Evolutionary conservation across 2,888 invertebrate species (phyloP).

Genomic region (Thumatha senex): DNA sequence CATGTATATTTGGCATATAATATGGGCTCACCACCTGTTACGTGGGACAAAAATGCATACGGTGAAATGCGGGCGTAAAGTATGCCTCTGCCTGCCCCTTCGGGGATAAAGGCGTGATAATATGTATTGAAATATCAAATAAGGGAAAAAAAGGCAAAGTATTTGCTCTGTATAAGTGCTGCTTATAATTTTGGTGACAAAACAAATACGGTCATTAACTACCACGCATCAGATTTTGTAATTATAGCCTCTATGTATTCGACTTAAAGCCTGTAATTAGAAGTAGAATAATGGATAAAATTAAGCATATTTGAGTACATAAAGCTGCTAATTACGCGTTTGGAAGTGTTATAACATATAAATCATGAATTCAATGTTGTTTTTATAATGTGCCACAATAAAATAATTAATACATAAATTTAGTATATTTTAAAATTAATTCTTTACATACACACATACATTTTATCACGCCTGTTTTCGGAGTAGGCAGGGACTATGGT

Average conservation of each 20-base stretch:
- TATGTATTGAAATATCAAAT: no score
- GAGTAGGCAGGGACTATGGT: no score
- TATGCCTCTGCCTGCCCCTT: no score
- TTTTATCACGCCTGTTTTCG: no score
- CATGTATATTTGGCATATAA: no score
- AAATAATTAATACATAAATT: no score
- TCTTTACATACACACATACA: no score
- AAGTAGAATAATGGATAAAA: constrained; percentile 1
- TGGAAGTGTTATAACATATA: neutral
- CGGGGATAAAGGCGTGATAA: no score
- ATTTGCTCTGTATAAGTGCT: neutral
- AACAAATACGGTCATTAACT: constrained; percentile 14
- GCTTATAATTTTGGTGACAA: constrained; percentile 5
- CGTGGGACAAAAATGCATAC: no score
- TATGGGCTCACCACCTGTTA: no score
- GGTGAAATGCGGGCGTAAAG: no score
- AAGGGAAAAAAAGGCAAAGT: neutral
- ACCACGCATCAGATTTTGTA: constrained; percentile 7
- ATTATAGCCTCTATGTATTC: constrained; percentile 15
- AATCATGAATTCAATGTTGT: neutral
- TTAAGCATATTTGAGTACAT: constrained; percentile 8
- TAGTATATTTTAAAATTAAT: no score
- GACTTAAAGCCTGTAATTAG: constrained; percentile 10
- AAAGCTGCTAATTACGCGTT: constrained; percentile 5
- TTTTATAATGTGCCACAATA: neutral